Conservation (phyloP, 2,797 vertebrate species). For the Taenioides sp. region DNA sequence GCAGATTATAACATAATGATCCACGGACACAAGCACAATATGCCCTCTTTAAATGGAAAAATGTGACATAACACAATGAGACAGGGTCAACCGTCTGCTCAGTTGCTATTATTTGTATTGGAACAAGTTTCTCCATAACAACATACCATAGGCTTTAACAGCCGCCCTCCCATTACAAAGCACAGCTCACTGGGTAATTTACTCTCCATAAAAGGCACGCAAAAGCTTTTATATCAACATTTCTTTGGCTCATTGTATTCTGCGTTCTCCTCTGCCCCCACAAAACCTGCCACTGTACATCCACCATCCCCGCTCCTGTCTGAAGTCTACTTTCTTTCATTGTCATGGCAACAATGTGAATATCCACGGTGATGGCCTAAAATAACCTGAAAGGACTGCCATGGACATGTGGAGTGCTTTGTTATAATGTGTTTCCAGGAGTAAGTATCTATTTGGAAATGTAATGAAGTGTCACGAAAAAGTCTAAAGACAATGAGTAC, state of each 20-base stretch:
- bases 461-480: neutral
- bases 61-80: too few relatives aligned
- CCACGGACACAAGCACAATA: too few relatives aligned
- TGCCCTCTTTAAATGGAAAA: too few relatives aligned
- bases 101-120: neutral
- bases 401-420: neutral
- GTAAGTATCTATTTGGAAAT: neutral
- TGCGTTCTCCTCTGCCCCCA: neutral
- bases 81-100: too few relatives aligned
- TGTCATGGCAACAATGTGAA: constrained; percentile 60
- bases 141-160: neutral
- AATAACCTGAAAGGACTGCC: constrained; percentile 53
- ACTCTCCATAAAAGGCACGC: neutral
- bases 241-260: neutral
- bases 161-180: neutral
- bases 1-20: too few relatives aligned
- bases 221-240: neutral
- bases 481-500: neutral
- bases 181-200: neutral
- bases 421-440: neutral
- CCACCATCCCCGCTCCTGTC: constrained; percentile 3
- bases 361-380: constrained; percentile 54
- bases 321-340: constrained; percentile 35
- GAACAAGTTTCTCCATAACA: neutral
- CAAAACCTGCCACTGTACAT: neutral